phyloP scores from a whole-genome alignment of 2,113 vertebrate species.

The Pseudorhombus dupliciocellatus region DNA sequence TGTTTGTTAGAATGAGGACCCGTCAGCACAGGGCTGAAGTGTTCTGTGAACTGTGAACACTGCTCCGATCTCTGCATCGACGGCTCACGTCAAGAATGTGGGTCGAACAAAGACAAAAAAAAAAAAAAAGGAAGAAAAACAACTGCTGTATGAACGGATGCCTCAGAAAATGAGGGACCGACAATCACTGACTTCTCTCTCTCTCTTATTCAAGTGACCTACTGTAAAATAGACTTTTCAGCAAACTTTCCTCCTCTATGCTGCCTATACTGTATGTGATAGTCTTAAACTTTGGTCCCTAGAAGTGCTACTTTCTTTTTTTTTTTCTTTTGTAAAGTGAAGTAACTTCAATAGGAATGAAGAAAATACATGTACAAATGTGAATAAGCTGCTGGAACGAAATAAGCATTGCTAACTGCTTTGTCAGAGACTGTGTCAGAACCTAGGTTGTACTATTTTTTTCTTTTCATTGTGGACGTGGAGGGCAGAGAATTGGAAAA shows the following conservation, averaged over 20 bases:
- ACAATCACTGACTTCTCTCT: constrained; percentile 79
- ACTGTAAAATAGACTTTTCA: constrained; percentile 73
- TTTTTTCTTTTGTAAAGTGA: constrained; percentile 57
- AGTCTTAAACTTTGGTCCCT: constrained; percentile 74
- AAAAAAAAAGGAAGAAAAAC: constrained; percentile 35
- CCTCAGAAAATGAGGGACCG: constrained; percentile 68
- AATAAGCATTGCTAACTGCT: constrained; percentile 58
- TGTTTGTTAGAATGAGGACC: constrained; percentile 34
- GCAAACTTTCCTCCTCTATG: constrained; percentile 75
- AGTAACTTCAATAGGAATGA: constrained; percentile 67
- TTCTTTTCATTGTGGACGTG: constrained; percentile 41
- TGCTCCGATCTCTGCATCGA: constrained; percentile 14
- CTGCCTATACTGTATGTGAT: constrained; percentile 78
- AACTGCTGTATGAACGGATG: constrained; percentile 57
- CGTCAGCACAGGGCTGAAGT: constrained; percentile 32
- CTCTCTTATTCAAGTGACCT: constrained; percentile 78
- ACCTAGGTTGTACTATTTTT: constrained; percentile 56
- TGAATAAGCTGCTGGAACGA: constrained; percentile 75
- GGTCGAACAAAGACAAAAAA: constrained; percentile 20
- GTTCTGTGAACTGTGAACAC: constrained; percentile 1
- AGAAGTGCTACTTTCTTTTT: constrained; percentile 69
- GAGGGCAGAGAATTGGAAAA: constrained; percentile 33
- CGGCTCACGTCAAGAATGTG: constrained; percentile 33
- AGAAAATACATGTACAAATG: constrained; percentile 75
- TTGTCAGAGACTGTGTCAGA: constrained; percentile 66